phyloP scores from a whole-genome alignment of 2,888 invertebrate species.

The Parnassius mnemosyne region DNA sequence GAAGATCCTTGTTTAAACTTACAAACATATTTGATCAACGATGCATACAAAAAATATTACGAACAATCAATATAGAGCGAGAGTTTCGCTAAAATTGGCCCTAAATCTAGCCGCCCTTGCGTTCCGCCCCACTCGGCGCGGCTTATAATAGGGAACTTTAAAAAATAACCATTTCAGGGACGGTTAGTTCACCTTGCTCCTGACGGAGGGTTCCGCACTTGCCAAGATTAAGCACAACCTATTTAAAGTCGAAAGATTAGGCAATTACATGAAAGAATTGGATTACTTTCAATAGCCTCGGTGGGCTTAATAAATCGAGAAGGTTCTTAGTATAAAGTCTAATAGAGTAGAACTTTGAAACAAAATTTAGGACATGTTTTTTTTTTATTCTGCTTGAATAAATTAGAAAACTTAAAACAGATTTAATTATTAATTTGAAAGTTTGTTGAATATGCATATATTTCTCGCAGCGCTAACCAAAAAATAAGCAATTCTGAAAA shows the following conservation, averaged over 20 bases:
- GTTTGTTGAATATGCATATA: no score
- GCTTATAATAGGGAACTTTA: conserved; percentile 55
- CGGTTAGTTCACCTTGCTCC: conserved; percentile 60
- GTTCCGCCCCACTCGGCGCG: conserved; percentile 45
- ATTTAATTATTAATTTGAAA: no score
- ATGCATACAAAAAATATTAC: conserved; percentile 52
- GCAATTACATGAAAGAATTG: conserved; percentile 66
- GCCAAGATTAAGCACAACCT: conserved; percentile 52
- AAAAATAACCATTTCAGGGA: conserved; percentile 71
- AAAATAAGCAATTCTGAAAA: no score
- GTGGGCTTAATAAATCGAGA: conserved; percentile 21
- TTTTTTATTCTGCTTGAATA: neutral
- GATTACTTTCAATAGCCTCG: conserved; percentile 38
- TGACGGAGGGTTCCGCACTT: conserved; percentile 33
- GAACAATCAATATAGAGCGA: conserved; percentile 63
- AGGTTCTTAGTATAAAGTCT: neutral
- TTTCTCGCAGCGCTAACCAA: no score
- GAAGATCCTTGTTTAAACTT: no score
- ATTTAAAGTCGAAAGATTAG: conserved; percentile 65
- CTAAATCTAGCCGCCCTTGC: conserved; percentile 58
- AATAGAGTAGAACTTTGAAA: conserved; percentile 18
- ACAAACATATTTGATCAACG: conserved; percentile 44
- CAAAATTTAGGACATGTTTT: neutral
- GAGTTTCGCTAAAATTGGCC: conserved; percentile 52
- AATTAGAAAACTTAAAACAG: neutral